Conservation (phyloP, 2,113 vertebrate species). For the Cebidichthys violaceus region DNA sequence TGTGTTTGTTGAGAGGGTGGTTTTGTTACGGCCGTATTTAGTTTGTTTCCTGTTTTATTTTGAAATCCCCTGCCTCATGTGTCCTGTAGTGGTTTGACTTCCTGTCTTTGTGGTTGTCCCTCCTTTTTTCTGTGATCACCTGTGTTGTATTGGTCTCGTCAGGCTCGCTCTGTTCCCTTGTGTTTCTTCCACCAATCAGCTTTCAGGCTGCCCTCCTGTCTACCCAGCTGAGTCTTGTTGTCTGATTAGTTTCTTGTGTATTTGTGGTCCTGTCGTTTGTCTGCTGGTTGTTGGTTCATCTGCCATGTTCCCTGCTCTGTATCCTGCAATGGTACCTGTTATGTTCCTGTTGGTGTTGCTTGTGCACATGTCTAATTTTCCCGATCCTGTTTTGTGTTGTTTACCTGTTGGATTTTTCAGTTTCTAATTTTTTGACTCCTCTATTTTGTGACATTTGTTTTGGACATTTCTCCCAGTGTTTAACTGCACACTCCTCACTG, state of each 20-base stretch:
- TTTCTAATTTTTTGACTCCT: neutral
- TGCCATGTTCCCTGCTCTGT: neutral
- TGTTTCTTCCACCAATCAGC: neutral
- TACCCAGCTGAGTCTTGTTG: neutral
- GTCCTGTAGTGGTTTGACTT: neutral
- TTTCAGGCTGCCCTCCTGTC: neutral
- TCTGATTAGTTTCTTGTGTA: neutral
- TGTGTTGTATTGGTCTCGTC: neutral
- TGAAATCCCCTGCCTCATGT: neutral
- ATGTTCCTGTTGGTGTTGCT: neutral
- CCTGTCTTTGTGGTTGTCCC: neutral
- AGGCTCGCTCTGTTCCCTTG: neutral
- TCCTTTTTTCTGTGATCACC: neutral
- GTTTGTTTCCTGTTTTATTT: neutral
- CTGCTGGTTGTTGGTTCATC: neutral
- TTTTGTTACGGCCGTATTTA: neutral
- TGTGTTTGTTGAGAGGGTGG: neutral
- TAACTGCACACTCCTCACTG: too few relatives aligned
- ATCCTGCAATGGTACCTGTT: too few relatives aligned
- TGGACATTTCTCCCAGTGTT: neutral
- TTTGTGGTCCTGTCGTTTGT: neutral
- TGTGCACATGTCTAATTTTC: neutral
- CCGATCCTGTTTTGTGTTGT: neutral
- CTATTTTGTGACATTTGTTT: neutral
- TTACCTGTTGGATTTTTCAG: neutral